Evolutionary conservation across 2,113 vertebrate species (phyloP), one percentile per base, ranked within the genome.

Genomic region (Greenwoodochromis staneri): DNA sequence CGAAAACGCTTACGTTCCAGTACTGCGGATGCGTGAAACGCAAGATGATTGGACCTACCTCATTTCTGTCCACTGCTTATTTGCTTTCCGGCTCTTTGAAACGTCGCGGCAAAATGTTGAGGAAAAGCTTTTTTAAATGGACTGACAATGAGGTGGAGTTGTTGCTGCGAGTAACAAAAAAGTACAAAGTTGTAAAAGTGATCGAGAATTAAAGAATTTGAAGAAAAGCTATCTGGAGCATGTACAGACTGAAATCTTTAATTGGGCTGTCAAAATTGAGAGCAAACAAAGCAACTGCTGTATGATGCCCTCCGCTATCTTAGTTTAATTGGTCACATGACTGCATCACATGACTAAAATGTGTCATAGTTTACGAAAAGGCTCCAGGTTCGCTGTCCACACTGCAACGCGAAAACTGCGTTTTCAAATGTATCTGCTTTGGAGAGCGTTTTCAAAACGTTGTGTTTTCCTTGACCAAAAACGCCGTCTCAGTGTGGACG

Each of bases 341-440:
- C 13, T 16, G 55, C 55, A 59, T 59, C 27, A 59, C 13, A 59
- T 59, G 55, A 59, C 55, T 59, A 59, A 29, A 59, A 59, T 59
- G 55, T 29, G 55, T 29, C 55, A 59, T 59, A 0, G 5, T 57
- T 57, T 29, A 5, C 0, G 0, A 9, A 57, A 57, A 57, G 24
- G 55, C 5, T 59, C 13, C 5, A 6, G 0, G 13, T 29, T 59
- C 1, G 13, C 27, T 3, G 1, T 31, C 55, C 55, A 16, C 13
- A 59, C 27, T 31, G 55, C 14, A 0, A 59, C 0, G 1, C 0
- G 0, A 59, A 59, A 59, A 6, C 57, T 6, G 27, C 14, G 1
- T 31, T 31, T 59, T 31, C 14, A 59, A 59, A 17, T 59, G 2
- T 59, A 1, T 59, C 57, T 16, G 57, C 57, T 59, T 59, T 59